Percentiles rank a stretch among this genome's conserved stretches.
Evolutionary conservation across 1,140 invertebrate species (phyloP).

Genomic region (Ladona fulva): DNA sequence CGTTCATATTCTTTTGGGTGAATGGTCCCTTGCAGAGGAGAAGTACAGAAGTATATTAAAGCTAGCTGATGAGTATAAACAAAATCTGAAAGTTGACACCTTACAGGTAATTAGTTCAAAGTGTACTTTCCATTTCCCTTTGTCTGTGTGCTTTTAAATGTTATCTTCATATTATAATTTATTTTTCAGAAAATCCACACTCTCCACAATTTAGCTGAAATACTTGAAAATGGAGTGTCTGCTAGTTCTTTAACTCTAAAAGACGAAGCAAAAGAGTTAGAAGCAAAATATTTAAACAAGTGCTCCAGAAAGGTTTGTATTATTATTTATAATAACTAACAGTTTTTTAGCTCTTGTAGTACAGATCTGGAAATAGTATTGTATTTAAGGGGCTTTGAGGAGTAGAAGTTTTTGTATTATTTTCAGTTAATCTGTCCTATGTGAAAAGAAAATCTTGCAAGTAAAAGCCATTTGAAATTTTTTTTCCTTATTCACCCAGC

Average conservation of each 20-base stretch:
- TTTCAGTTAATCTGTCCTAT: no score
- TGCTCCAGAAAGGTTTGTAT: conserved; percentile 29
- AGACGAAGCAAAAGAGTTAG: conserved; percentile 43
- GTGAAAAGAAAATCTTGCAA: no score
- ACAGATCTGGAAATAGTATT: no score
- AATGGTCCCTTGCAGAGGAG: conserved; percentile 46
- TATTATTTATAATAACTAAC: no score
- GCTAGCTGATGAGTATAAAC: conserved; percentile 43
- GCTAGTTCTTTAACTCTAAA: conserved; percentile 42
- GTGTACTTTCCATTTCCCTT: background rate
- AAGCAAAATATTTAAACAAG: conserved; percentile 51
- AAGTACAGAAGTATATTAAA: conserved; percentile 51
- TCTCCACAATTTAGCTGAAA: conserved; percentile 53
- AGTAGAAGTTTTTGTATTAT: no score
- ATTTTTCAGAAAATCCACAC: conserved; percentile 52
- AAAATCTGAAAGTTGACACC: conserved; percentile 44
- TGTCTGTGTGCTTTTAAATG: background rate
- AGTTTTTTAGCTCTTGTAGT: no score
- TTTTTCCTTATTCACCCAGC: no score
- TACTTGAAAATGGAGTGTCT: conserved; percentile 32
- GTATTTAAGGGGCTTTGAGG: no score
- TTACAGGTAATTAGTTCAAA: conserved; percentile 34
- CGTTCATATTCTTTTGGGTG: conserved; percentile 46
- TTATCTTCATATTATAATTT: background rate
- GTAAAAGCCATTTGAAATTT: no score